Conservation (phyloP, 1,140 invertebrate species). For the Aphidius ervi region DNA sequence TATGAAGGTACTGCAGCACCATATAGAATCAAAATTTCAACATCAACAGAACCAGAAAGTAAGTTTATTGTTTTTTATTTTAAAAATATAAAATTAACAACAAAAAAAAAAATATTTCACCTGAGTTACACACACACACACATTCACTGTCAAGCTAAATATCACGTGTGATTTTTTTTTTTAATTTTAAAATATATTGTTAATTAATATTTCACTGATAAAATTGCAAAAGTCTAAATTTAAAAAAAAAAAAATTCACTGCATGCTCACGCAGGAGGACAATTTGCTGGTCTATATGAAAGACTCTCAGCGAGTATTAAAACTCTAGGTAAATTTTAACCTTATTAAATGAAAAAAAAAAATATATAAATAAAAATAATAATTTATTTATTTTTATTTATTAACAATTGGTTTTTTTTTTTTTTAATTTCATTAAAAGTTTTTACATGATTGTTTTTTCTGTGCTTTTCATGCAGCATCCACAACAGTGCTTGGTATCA, state of each 20-base stretch:
- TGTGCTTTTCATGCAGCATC: too few relatives aligned
- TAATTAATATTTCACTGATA: too few relatives aligned
- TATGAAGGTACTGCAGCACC: constrained; percentile 57
- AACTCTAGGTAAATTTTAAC: constrained; percentile 50
- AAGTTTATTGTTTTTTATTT: constrained; percentile 27
- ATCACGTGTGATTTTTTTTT: neutral
- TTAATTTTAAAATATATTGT: too few relatives aligned
- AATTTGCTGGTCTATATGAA: constrained; percentile 53
- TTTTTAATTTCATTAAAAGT: too few relatives aligned
- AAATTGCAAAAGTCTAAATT: constrained; percentile 7
- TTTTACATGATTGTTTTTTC: too few relatives aligned
- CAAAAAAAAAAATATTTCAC: neutral
- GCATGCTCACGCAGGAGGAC: constrained; percentile 51
- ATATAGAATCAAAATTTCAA: constrained; percentile 65
- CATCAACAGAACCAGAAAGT: constrained; percentile 67
- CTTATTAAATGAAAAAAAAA: constrained; percentile 16
- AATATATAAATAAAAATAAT: too few relatives aligned
- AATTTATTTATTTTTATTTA: too few relatives aligned
- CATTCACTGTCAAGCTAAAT: constrained; percentile 1
- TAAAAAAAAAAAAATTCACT: constrained; percentile 44
- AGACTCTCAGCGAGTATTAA: constrained; percentile 54
- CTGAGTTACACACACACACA: constrained; percentile 15
- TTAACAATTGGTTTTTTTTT: too few relatives aligned
- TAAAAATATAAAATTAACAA: neutral
- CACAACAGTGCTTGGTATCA: too few relatives aligned